Conservation (phyloP, 2,113 vertebrate genomes). For the Antidorcas marsupialis region DNA sequence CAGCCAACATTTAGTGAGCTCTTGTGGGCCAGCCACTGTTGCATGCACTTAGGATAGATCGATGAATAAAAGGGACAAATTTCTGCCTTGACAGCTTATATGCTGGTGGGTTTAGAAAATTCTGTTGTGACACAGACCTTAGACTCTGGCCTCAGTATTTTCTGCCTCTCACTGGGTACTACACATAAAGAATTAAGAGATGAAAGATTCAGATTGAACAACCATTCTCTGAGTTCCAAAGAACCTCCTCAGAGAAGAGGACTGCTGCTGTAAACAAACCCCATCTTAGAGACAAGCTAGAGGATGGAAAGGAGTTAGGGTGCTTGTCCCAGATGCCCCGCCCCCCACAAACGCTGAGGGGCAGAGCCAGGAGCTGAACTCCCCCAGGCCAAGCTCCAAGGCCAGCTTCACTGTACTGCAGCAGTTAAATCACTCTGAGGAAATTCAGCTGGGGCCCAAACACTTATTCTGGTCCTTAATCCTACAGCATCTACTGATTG, state of each 20-base stretch:
- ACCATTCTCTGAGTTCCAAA: neutral
- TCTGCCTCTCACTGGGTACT: neutral
- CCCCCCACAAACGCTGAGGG: neutral
- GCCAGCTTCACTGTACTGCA: neutral
- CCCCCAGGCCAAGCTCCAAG: neutral
- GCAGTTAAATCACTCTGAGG: neutral
- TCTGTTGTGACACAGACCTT: neutral
- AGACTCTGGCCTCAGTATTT: neutral
- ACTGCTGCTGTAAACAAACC: neutral
- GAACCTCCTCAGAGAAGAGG: neutral
- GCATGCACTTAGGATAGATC: neutral
- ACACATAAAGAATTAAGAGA: neutral
- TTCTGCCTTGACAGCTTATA: neutral
- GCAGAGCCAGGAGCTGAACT: neutral
- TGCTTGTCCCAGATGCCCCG: neutral
- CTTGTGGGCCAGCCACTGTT: neutral
- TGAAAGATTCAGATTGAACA: neutral
- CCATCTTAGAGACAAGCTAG: neutral
- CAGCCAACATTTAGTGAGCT: neutral
- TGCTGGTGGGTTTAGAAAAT: neutral
- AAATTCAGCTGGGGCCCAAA: neutral
- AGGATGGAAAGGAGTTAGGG: neutral
- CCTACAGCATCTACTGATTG: neutral
- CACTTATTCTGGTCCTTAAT: neutral
- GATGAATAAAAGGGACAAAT: neutral